Evolutionary conservation across 2,888 invertebrate species (phyloP).

Genomic region (Formica aserva): DNA sequence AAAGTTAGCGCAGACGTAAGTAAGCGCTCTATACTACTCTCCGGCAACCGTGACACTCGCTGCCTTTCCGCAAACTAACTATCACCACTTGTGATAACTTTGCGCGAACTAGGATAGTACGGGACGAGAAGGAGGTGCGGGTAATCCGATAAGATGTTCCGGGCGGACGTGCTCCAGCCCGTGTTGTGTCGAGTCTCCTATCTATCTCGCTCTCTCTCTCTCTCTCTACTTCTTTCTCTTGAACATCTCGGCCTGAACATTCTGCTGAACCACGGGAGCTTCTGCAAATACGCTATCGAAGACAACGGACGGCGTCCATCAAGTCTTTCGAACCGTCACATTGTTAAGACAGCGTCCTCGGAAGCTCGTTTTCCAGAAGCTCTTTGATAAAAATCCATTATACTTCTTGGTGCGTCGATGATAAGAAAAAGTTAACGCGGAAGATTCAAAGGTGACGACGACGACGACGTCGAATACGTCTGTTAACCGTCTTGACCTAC

Average conservation of each 20-base stretch:
- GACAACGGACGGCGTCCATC: background rate
- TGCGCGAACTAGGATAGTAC: constrained; percentile 40
- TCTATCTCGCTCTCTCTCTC: background rate
- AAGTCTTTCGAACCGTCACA: constrained; percentile 6
- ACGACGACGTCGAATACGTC: constrained; percentile 29
- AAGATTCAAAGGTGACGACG: constrained; percentile 23
- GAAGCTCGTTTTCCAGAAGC: background rate
- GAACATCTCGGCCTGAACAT: constrained; percentile 11
- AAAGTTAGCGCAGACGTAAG: constrained; percentile 60
- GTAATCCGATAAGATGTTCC: constrained; percentile 80
- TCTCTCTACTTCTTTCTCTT: background rate
- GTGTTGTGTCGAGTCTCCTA: constrained; percentile 70
- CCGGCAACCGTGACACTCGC: constrained; percentile 68
- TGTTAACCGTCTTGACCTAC: constrained; percentile 55
- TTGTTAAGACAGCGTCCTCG: background rate
- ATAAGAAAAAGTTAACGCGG: background rate
- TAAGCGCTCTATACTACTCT: constrained; percentile 53
- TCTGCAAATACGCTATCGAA: constrained; percentile 24
- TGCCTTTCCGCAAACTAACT: constrained; percentile 80
- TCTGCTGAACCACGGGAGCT: constrained; percentile 30
- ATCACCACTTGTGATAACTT: constrained; percentile 77
- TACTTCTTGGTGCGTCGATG: background rate
- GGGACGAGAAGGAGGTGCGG: constrained; percentile 55
- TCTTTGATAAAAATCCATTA: constrained; percentile 6
- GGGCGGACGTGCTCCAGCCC: constrained; percentile 72